These are phyloP conservation scores for Corythoichthys haematopterus DNA, from an alignment of 2,113 vertebrate species.

Conservation along the genomic window DNA sequence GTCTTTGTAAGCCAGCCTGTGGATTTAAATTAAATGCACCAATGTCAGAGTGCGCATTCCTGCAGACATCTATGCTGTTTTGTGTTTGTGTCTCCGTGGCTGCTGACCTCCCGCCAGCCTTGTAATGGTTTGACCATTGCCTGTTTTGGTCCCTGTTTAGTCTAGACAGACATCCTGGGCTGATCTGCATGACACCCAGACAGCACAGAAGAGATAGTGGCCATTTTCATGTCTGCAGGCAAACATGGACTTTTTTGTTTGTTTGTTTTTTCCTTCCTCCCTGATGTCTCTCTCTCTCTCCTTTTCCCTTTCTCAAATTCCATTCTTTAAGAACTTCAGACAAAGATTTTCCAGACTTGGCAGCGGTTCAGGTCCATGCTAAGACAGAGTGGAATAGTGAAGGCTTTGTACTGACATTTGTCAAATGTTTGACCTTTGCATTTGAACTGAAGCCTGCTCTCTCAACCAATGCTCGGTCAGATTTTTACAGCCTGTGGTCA, in stretches of 20 bases:
- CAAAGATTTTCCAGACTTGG: conserved; percentile 68
- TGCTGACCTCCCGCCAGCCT: conserved; percentile 56
- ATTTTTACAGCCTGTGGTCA: conserved; percentile 56
- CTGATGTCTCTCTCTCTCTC: conserved; percentile 23
- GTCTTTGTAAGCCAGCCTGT: conserved; percentile 9
- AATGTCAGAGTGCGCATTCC: not conserved
- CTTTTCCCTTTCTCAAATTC: conserved; percentile 55
- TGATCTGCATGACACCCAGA: conserved; percentile 66
- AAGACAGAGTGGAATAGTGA: conserved; percentile 66
- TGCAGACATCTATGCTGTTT: conserved; percentile 17
- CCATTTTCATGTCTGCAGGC: conserved; percentile 67
- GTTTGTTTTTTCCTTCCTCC: conserved; percentile 8
- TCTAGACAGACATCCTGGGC: conserved; percentile 71
- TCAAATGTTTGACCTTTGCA: conserved; percentile 63
- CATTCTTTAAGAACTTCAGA: conserved; percentile 59
- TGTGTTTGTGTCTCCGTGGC: conserved; percentile 43
- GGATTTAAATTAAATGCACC: conserved; percentile 19
- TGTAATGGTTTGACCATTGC: conserved; percentile 50
- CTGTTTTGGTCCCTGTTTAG: conserved; percentile 65
- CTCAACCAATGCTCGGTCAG: conserved; percentile 42
- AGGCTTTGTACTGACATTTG: conserved; percentile 66
- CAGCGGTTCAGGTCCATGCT: conserved; percentile 54
- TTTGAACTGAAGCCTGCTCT: conserved; percentile 59
- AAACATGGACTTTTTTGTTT: conserved; percentile 33
- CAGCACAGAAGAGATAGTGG: conserved; percentile 67